Percentiles rank a stretch among this genome's conserved stretches.
Conservation (phyloP, 2,113 vertebrate species). For the Tylochromis polylepis region DNA sequence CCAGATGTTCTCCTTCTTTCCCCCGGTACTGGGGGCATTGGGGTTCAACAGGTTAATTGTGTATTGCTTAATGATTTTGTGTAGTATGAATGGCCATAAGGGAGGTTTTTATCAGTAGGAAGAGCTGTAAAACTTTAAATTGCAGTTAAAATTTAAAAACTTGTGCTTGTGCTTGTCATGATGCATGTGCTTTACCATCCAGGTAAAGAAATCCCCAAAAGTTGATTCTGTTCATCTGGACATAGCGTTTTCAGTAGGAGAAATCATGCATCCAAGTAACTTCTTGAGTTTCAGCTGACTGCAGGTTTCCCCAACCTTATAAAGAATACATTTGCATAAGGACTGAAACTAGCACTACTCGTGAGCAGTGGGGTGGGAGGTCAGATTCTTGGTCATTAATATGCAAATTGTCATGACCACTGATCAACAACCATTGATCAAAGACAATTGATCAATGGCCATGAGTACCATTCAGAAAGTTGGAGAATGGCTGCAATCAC, state of each 20-base stretch:
- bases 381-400: neutral
- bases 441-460: too few species aligned
- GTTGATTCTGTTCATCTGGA: neutral
- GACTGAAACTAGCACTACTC: neutral
- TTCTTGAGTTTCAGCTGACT: neutral
- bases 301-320: neutral
- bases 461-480: too few species aligned
- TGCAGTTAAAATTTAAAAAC: neutral
- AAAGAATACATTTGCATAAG: neutral
- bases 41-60: too few species aligned
- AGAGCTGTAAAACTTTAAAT: too few species aligned
- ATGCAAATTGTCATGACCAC: neutral
- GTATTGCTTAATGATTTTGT: too few species aligned
- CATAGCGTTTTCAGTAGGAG: neutral
- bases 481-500: too few species aligned
- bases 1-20: too few species aligned
- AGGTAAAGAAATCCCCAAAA: neutral
- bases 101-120: neutral
- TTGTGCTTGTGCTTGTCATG: accelerated
- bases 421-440: neutral
- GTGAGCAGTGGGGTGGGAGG: neutral
- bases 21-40: too few species aligned
- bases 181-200: neutral
- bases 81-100: too few species aligned
- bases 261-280: neutral